Evolutionary conservation across 2,888 invertebrate genomes (phyloP), one percentile per base, ranked within the genome.

Genomic region (Tillus elongatus): DNA sequence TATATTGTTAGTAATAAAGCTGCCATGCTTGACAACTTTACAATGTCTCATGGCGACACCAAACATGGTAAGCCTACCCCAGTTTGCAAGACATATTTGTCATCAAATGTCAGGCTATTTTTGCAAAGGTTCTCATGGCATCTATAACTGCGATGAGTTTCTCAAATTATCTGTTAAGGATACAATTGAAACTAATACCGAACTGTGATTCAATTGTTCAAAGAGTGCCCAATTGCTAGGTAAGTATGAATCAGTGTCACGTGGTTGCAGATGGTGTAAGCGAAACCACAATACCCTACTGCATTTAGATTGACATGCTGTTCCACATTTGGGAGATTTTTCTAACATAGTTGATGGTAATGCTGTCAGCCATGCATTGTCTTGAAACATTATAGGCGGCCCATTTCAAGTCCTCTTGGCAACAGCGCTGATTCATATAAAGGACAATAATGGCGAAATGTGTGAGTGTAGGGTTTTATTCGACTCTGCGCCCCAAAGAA

Each of bases 71-170:
- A n/a, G n/a, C n/a, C n/a, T n/a, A n/a, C n/a, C n/a, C n/a, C n/a
- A n/a, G n/a, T n/a, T n/a, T n/a, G n/a, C n/a, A n/a, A n/a, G n/a
- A n/a, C n/a, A n/a, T n/a, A n/a, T n/a, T n/a, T n/a, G n/a, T n/a
- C n/a, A n/a, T n/a, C n/a, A n/a, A n/a, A n/a, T n/a, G n/a, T n/a
- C n/a, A n/a, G n/a, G n/a, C n/a, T n/a, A n/a, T n/a, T 30, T 37
- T 40, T 40, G 37, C 14, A 37, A 33, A 24, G 19, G 10, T 6
- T 27, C 29, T 3, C 36, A 37, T 12, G 31, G 24, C 24, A 33
- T 40, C 30, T 27, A 37, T 13, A 33, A 27, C 16, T 40, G 40
- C 24, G 4, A n/a, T 12, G 31, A 37, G n/a, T 37, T 40, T 19
- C 3, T 19, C 2, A 33, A 33, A 33, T 10, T 36, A 19, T 15